Conservation (phyloP, 2,888 invertebrate species). For the Mesorhabditis spiculigera region DNA sequence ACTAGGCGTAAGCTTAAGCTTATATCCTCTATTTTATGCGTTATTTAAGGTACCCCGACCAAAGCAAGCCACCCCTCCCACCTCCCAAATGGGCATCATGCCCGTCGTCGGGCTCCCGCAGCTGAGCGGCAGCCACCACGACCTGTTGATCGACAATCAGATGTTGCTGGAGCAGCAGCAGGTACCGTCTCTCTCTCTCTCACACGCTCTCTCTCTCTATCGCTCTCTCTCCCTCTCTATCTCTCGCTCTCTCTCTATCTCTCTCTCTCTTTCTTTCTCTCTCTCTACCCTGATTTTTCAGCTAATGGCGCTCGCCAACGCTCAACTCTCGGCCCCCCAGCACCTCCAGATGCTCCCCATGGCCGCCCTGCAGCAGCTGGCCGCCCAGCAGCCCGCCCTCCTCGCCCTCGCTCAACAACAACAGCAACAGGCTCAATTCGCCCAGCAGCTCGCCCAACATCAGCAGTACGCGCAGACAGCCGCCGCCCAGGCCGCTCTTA, state of each 20-base stretch:
- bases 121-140: not conserved
- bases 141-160: not conserved
- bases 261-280: not conserved
- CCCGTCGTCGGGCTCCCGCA: constrained; percentile 4
- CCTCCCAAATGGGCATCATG: not conserved
- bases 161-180: not conserved
- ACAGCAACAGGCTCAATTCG: constrained; percentile 10
- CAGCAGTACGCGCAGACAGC: constrained; percentile 63
- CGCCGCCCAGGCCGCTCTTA: constrained; percentile 73
- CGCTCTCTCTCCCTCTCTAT: not conserved
- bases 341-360: constrained; percentile 13
- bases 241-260: not conserved
- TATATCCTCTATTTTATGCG: not conserved
- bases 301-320: not conserved
- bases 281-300: not conserved
- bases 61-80: constrained; percentile 2
- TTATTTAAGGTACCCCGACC: not conserved
- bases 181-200: constrained; percentile 9
- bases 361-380: constrained; percentile 30
- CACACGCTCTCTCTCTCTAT: too few species aligned
- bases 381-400: constrained; percentile 33
- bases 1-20: not conserved
- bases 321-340: not conserved
- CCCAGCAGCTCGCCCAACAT: constrained; percentile 29
- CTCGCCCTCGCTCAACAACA: constrained; percentile 17